Percentiles rank a stretch among this genome's conserved stretches.
Evolutionary conservation across 2,113 vertebrate species (phyloP).

Genomic region (Anseranas semipalmata): DNA sequence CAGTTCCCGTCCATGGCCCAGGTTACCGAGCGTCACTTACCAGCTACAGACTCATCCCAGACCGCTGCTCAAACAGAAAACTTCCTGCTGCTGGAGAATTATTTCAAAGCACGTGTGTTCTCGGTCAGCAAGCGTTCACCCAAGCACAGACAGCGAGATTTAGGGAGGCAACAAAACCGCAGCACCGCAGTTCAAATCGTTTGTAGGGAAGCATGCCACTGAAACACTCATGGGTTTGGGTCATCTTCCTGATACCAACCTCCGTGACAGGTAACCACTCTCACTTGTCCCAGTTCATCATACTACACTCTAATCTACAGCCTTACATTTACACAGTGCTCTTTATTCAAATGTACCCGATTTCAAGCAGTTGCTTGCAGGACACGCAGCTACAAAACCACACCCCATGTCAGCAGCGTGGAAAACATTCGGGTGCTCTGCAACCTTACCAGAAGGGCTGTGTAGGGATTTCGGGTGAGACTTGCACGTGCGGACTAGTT

Average conservation of each 20-base stretch:
- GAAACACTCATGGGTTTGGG: not conserved
- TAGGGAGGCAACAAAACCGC: rapidly evolving
- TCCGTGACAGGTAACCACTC: not conserved
- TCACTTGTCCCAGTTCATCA: not conserved
- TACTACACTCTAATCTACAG: not conserved
- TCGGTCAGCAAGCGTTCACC: not conserved
- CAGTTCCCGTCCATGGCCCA: not conserved
- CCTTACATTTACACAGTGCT: rapidly evolving
- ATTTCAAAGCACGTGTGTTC: rapidly evolving
- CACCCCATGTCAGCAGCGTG: not conserved
- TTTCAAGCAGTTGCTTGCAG: not conserved
- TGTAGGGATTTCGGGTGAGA: not conserved
- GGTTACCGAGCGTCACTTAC: not conserved
- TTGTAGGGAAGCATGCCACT: not conserved
- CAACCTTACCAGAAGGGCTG: not conserved
- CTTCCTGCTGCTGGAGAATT: not conserved
- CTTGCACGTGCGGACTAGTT: not conserved
- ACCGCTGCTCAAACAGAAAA: rapidly evolving
- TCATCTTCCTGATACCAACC: not conserved
- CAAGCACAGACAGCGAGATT: not conserved
- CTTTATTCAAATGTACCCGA: rapidly evolving
- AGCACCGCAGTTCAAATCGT: not conserved
- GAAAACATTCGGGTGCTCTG: not conserved
- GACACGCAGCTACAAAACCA: not conserved
- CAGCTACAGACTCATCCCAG: not conserved